These are phyloP conservation scores for Dendrolimus punctatus DNA, from an alignment of 1,140 invertebrate genomes.

Conservation along the genomic window DNA sequence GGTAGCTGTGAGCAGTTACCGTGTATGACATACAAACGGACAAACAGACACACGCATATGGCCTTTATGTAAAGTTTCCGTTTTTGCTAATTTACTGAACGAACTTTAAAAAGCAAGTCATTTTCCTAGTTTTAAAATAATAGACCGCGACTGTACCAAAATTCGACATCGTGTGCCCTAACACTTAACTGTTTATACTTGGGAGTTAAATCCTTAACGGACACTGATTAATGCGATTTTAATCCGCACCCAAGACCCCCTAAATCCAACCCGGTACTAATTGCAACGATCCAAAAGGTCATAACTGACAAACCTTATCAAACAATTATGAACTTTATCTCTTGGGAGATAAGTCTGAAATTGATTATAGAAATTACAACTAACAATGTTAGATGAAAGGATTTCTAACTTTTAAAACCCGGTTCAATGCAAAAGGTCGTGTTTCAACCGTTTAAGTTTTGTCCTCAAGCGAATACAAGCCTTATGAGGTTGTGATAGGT, in stretches of 20 bases:
- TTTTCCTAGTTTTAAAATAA: not conserved
- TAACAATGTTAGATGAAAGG: conserved; percentile 21
- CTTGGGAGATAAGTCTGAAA: conserved; percentile 18
- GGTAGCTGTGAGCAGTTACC: too few relatives aligned
- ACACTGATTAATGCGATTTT: conserved; percentile 71
- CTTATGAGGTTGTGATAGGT: conserved; percentile 6
- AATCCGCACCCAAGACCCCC: conserved; percentile 60
- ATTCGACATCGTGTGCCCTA: conserved; percentile 58
- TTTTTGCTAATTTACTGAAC: not conserved
- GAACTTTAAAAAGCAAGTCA: not conserved
- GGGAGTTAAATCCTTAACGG: conserved; percentile 58
- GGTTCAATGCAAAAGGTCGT: conserved; percentile 48
- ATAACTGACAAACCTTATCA: conserved; percentile 26
- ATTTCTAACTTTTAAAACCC: conserved; percentile 65
- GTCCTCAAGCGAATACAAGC: conserved; percentile 23
- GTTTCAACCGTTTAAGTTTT: conserved; percentile 31
- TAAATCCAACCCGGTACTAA: conserved; percentile 62
- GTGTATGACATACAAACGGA: too few relatives aligned
- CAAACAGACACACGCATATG: not conserved
- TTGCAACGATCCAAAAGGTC: conserved; percentile 33
- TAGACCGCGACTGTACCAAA: conserved; percentile 36
- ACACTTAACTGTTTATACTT: conserved; percentile 70
- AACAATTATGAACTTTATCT: conserved; percentile 39
- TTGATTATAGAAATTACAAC: conserved; percentile 13
- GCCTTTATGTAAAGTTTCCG: not conserved